phyloP scores from a whole-genome alignment of 2,797 vertebrate species.

The Lutra lutra region DNA sequence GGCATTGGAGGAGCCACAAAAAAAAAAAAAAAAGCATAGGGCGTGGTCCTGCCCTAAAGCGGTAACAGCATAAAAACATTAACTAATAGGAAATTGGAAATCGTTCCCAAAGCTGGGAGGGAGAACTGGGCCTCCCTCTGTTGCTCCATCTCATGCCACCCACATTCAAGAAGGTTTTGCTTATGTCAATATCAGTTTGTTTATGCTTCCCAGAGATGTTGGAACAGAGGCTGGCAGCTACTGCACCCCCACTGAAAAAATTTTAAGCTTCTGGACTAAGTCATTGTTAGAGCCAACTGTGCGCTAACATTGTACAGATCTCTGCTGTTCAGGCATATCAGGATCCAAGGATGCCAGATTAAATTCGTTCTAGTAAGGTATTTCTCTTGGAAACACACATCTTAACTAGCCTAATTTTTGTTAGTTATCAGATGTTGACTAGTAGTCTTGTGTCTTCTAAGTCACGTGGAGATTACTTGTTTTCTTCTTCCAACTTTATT shows the following conservation, averaged over 20 bases:
- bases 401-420: slow-evolving; percentile 33
- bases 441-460: slow-evolving; percentile 11
- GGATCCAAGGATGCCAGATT: background rate
- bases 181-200: slow-evolving; percentile 24
- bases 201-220: slow-evolving; percentile 17
- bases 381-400: slow-evolving; percentile 39
- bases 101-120: slow-evolving; percentile 15
- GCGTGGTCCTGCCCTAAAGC: background rate
- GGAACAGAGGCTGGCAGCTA: slow-evolving; percentile 39
- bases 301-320: background rate
- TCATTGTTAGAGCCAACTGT: slow-evolving; percentile 1
- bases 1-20: background rate
- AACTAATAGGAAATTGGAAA: slow-evolving; percentile 11
- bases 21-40: background rate
- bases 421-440: slow-evolving; percentile 13
- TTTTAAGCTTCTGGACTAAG: background rate
- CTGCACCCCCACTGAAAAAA: background rate
- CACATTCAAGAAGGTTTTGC: slow-evolving; percentile 1
- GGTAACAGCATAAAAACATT: background rate
- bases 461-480: background rate
- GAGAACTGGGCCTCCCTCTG: background rate
- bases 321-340: background rate
- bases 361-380: background rate
- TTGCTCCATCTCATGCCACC: background rate
- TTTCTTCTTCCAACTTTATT: slow-evolving; percentile 54